phyloP scores from a whole-genome alignment of 2,888 invertebrate species.

The Clepsis dumicolana region DNA sequence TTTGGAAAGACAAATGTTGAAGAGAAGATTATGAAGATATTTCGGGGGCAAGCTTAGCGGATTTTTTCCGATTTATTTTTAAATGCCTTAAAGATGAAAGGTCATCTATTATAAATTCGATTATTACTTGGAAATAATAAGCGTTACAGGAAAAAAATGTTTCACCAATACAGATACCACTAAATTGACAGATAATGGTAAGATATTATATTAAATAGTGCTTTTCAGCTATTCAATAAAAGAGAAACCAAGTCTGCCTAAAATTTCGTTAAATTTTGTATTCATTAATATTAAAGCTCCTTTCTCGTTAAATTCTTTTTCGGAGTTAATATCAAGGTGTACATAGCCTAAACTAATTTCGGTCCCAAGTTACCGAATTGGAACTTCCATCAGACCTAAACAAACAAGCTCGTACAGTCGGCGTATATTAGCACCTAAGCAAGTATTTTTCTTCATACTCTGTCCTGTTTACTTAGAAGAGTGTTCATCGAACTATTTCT shows the following conservation, averaged over 20 bases:
- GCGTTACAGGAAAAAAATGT: too few species aligned
- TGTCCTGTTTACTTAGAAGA: not conserved
- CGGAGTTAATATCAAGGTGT: conserved; percentile 25
- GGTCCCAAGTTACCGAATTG: conserved; percentile 40
- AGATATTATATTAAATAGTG: too few species aligned
- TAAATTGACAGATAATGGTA: too few species aligned
- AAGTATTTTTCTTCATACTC: conserved; percentile 15
- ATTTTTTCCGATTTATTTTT: conserved; percentile 4
- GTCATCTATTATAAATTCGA: not conserved
- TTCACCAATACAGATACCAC: too few species aligned
- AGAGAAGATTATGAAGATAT: conserved; percentile 3
- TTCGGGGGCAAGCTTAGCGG: conserved; percentile 6
- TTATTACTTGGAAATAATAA: not conserved
- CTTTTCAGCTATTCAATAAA: too few species aligned
- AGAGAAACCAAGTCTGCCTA: not conserved
- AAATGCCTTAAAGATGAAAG: not conserved
- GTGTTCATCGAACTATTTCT: too few species aligned
- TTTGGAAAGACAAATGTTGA: conserved; percentile 28
- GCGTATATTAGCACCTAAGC: conserved; percentile 10
- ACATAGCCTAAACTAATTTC: conserved; percentile 33
- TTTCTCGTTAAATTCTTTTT: conserved; percentile 8
- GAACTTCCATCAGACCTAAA: conserved; percentile 41
- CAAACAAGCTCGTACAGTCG: conserved; percentile 38
- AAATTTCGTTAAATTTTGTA: not conserved
- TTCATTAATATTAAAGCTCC: not conserved